A percentile compares a stretch with the other conserved stretches of the same genome.
Evolutionary conservation across 64 coral and sea anemone species (phyloP).

Genomic region (Montipora foliosa): DNA sequence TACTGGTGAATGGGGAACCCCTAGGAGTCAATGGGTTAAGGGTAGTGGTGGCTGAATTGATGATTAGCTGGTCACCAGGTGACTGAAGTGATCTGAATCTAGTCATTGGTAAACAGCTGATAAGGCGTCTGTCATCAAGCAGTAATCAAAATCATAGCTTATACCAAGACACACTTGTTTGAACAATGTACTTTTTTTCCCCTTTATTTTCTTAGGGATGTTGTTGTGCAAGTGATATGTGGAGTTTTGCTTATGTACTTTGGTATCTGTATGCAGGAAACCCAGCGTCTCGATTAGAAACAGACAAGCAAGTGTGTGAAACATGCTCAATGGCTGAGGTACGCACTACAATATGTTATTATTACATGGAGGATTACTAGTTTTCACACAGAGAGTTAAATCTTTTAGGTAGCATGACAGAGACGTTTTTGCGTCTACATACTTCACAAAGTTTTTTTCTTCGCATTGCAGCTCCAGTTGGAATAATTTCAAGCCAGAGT

Average conservation of each 20-base stretch:
- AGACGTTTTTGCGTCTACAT: too few species aligned
- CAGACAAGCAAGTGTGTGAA: neutral
- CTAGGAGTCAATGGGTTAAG: too few species aligned
- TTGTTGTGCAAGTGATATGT: constrained; percentile 74
- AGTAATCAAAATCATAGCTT: too few species aligned
- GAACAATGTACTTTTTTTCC: neutral
- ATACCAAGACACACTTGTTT: neutral
- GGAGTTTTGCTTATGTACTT: constrained; percentile 78
- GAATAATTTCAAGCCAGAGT: too few species aligned
- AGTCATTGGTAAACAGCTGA: too few species aligned
- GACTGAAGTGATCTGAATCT: too few species aligned
- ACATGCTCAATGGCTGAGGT: constrained; percentile 26
- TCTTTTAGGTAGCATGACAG: neutral
- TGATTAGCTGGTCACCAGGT: too few species aligned
- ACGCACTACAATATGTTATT: neutral
- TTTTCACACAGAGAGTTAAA: neutral
- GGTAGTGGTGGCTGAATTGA: too few species aligned
- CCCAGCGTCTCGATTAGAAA: neutral
- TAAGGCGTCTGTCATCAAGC: too few species aligned
- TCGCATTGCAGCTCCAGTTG: too few species aligned
- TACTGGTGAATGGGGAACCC: too few species aligned
- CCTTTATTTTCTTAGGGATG: constrained; percentile 18
- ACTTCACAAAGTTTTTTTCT: too few species aligned
- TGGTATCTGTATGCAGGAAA: constrained; percentile 58
- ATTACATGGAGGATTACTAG: neutral